Conservation (phyloP, 2,113 vertebrate species). For the Nibea albiflora region DNA sequence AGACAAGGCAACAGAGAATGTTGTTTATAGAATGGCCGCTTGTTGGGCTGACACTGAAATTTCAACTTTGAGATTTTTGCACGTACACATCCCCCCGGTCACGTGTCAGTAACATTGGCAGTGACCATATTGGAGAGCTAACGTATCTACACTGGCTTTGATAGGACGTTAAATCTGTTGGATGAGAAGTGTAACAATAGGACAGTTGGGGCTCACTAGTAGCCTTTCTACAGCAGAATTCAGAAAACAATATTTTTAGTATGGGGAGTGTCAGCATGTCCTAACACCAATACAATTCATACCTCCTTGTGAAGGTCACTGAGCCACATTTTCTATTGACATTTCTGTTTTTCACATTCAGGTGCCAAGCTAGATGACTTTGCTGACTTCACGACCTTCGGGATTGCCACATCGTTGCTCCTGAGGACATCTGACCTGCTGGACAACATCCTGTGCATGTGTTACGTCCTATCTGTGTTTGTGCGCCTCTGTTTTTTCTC, state of each 20-base stretch:
- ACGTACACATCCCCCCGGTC: constrained; percentile 3
- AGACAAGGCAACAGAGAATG: constrained; percentile 67
- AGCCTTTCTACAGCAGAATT: not conserved
- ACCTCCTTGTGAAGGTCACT: not conserved
- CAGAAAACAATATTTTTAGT: not conserved
- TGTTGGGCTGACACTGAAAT: constrained; percentile 67
- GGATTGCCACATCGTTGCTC: constrained; percentile 90
- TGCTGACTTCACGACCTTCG: constrained; percentile 93
- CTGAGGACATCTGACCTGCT: constrained; percentile 84
- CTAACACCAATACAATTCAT: not conserved
- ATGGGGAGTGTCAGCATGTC: not conserved
- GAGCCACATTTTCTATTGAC: not conserved
- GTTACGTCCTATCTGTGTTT: constrained; percentile 89
- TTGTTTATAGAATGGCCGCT: constrained; percentile 69
- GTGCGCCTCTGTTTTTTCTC: constrained; percentile 92
- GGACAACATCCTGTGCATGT: constrained; percentile 86
- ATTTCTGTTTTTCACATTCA: constrained; percentile 57
- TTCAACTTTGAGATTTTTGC: constrained; percentile 56
- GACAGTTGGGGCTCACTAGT: not conserved
- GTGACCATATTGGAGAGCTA: not conserved
- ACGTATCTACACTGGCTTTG: not conserved
- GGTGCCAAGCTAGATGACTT: constrained; percentile 93
- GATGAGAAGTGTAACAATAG: not conserved
- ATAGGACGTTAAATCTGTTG: not conserved
- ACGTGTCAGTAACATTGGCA: constrained; percentile 5